Percentiles rank a stretch among this genome's conserved stretches.
Evolutionary conservation across 2,113 vertebrate species (phyloP).

Genomic region (Poeciliopsis occidentalis): DNA sequence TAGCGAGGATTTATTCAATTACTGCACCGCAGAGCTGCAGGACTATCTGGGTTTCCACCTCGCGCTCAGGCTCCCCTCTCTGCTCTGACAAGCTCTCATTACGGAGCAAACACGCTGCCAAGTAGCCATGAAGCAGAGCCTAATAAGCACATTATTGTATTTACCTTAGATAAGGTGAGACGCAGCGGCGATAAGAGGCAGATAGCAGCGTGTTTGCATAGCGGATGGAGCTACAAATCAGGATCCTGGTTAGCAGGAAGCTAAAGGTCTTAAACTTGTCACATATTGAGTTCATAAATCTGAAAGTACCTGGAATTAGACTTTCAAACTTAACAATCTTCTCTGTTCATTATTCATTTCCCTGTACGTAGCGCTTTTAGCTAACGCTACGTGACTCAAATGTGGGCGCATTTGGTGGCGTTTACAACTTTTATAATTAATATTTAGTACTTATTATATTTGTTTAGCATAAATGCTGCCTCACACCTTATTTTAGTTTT

Average conservation of each 20-base stretch:
- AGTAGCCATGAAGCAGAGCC: constrained; percentile 82
- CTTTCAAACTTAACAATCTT: too few relatives aligned
- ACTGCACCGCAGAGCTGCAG: constrained; percentile 64
- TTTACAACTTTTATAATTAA: too few relatives aligned
- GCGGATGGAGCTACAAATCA: constrained; percentile 70
- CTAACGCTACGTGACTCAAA: too few relatives aligned
- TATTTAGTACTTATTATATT: too few relatives aligned
- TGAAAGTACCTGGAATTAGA: not conserved
- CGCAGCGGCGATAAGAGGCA: constrained; percentile 80
- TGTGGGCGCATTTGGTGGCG: too few relatives aligned
- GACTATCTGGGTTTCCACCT: constrained; percentile 65
- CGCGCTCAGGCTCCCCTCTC: constrained; percentile 23
- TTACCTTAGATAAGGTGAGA: constrained; percentile 97
- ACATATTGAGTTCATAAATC: constrained; percentile 71
- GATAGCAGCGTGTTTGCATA: constrained; percentile 79
- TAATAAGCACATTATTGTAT: constrained; percentile 91
- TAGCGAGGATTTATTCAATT: constrained; percentile 78
- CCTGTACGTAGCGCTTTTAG: too few relatives aligned
- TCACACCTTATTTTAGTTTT: too few relatives aligned
- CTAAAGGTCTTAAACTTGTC: constrained; percentile 67
- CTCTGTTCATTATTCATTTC: too few relatives aligned
- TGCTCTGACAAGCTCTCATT: constrained; percentile 74
- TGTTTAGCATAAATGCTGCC: too few relatives aligned
- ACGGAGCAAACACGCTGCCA: constrained; percentile 83
- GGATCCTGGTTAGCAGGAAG: constrained; percentile 19